phyloP scores from a whole-genome alignment of 2,797 vertebrate species.

The Pitangus sulphuratus region DNA sequence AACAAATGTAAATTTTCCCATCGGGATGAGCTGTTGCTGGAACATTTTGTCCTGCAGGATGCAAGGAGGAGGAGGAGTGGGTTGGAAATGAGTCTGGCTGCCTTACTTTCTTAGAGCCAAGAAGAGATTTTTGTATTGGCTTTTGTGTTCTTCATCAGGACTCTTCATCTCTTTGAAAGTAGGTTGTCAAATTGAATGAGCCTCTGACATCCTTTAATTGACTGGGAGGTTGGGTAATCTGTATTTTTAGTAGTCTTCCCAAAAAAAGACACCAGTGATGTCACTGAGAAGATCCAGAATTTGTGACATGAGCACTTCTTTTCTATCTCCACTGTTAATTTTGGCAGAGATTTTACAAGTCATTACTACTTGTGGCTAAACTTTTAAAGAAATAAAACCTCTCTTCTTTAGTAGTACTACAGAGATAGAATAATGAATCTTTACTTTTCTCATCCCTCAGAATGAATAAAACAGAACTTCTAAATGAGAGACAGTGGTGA shows the following conservation, averaged over 20 bases:
- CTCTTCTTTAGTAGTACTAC: background rate
- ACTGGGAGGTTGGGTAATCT: background rate
- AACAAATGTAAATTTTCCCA: slow-evolving; percentile 58
- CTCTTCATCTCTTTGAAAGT: slow-evolving; percentile 45
- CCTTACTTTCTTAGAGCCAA: slow-evolving; percentile 32
- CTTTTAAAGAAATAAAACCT: background rate
- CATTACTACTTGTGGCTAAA: background rate
- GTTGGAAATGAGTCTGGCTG: slow-evolving; percentile 65
- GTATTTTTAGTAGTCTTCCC: slow-evolving; percentile 44
- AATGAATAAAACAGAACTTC: background rate
- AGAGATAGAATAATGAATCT: background rate
- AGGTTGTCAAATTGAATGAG: slow-evolving; percentile 54
- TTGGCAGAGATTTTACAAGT: slow-evolving; percentile 5
- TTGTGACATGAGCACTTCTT: background rate
- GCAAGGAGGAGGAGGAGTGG: slow-evolving; percentile 56
- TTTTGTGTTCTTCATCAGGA: slow-evolving; percentile 52
- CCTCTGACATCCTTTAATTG: slow-evolving; percentile 41
- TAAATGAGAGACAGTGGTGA: background rate
- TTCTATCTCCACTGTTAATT: background rate
- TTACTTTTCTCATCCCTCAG: background rate
- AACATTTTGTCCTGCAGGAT: slow-evolving; percentile 67
- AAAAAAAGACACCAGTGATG: background rate
- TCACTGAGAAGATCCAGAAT: slow-evolving; percentile 5
- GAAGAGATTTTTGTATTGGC: slow-evolving; percentile 4
- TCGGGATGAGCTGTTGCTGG: slow-evolving; percentile 47